Percentiles rank a stretch among this genome's conserved stretches.
Evolutionary conservation across 2,797 vertebrate species (phyloP).

Genomic region (Oceanodroma leucorhoa): DNA sequence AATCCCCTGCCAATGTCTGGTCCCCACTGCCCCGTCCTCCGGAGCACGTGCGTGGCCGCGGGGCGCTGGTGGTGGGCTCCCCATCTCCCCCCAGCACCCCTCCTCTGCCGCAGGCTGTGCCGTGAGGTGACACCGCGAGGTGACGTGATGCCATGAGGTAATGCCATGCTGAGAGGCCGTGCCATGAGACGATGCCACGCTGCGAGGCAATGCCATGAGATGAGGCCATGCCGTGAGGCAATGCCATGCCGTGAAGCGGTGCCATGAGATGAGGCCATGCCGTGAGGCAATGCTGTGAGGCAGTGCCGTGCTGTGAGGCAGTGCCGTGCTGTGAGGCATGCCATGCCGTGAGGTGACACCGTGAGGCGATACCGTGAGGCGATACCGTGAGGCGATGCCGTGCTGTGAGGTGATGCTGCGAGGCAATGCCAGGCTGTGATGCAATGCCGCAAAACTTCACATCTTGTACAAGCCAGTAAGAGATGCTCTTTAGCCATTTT

Average conservation of each 20-base stretch:
- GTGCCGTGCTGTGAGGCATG: neutral
- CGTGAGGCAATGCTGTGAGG: neutral
- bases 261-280: too few species aligned
- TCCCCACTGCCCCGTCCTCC: too few species aligned
- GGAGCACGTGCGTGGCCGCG: rapidly evolving
- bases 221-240: rapidly evolving
- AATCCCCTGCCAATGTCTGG: rapidly evolving
- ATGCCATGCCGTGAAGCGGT: too few species aligned
- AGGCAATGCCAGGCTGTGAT: neutral
- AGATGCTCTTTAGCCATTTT: neutral
- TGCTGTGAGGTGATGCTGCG: rapidly evolving
- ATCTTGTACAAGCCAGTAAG: neutral
- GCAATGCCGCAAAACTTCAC: neutral
- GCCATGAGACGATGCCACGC: rapidly evolving
- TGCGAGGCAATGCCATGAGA: rapidly evolving
- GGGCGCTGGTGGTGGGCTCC: neutral
- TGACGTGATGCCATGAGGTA: neutral
- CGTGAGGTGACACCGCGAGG: neutral
- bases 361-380: neutral
- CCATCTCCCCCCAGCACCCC: rapidly evolving
- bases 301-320: rapidly evolving
- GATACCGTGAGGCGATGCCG: rapidly evolving
- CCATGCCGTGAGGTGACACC: rapidly evolving
- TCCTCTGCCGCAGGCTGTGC: neutral
- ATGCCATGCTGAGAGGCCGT: rapidly evolving